phyloP scores from a whole-genome alignment of 2,888 invertebrate species.

The Enchytraeus crypticus region DNA sequence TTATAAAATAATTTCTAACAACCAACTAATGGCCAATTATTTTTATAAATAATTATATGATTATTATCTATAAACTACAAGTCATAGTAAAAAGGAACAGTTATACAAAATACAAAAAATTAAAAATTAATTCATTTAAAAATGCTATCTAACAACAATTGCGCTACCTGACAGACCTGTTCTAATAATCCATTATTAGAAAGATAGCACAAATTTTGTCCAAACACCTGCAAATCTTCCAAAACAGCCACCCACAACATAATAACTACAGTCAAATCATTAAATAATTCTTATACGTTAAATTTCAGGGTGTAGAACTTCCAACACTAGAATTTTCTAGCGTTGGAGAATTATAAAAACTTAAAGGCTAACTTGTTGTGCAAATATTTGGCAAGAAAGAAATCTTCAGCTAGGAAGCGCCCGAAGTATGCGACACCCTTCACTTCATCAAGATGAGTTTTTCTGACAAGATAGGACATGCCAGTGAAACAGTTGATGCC shows the following conservation, averaged over 20 bases:
- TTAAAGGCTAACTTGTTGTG: constrained; percentile 39
- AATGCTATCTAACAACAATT: no score
- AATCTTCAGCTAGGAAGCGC: constrained; percentile 45
- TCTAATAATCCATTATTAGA: no score
- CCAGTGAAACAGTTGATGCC: constrained; percentile 45
- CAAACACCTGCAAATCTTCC: not conserved
- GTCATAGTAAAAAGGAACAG: no score
- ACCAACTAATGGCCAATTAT: no score
- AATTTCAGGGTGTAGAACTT: no score
- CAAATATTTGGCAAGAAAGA: constrained; percentile 42
- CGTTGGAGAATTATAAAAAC: not conserved
- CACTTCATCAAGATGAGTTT: constrained; percentile 39
- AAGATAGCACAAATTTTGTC: not conserved
- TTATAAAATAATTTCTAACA: no score
- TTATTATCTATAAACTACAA: no score
- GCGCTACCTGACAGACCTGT: no score
- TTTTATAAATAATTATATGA: no score
- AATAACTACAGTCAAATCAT: not conserved
- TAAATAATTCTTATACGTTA: no score
- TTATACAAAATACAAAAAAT: no score
- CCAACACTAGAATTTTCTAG: not conserved
- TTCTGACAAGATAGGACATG: constrained; percentile 46
- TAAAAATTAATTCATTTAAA: no score
- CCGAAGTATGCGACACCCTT: constrained; percentile 45
- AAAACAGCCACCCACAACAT: not conserved